Evolutionary conservation across 1,140 invertebrate genomes (phyloP).

Genomic region (Asbolus verrucosus): DNA sequence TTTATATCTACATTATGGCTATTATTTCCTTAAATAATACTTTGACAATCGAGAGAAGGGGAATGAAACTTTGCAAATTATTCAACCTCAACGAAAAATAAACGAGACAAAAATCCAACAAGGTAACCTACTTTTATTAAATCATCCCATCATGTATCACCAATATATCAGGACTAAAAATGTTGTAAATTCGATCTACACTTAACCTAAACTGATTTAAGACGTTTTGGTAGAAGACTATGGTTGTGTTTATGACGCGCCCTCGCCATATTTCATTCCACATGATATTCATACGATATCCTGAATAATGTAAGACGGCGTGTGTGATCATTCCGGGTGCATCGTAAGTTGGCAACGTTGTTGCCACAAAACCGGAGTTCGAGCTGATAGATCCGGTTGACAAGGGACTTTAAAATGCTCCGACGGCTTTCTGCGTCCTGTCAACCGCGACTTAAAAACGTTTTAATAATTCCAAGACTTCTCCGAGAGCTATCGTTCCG

Average conservation of each 20-base stretch:
- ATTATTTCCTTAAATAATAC: too few species aligned
- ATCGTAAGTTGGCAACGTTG: neutral
- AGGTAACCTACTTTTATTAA: too few species aligned
- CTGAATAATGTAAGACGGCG: conserved; percentile 59
- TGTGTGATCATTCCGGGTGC: conserved; percentile 34
- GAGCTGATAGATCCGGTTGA: conserved; percentile 46
- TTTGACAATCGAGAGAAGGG: too few species aligned
- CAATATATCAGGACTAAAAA: too few species aligned
- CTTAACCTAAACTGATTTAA: conserved; percentile 7
- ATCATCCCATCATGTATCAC: too few species aligned
- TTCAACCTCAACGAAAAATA: too few species aligned
- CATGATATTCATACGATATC: conserved; percentile 40
- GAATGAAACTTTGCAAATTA: too few species aligned
- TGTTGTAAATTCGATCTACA: too few species aligned
- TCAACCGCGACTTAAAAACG: conserved; percentile 52
- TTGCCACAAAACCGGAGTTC: neutral
- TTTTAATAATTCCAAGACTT: conserved; percentile 50
- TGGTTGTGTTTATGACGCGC: neutral
- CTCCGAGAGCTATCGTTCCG: conserved; percentile 41
- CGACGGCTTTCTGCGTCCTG: conserved; percentile 48
- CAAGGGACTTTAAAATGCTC: conserved; percentile 51
- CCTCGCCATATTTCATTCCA: neutral
- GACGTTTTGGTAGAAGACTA: neutral
- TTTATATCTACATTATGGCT: too few species aligned
- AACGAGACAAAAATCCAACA: too few species aligned